A percentile compares a stretch with the other conserved stretches of the same genome.
These are phyloP conservation scores for Coracopsis vasa DNA, from an alignment of 2,113 vertebrate species.

Conservation along the genomic window DNA sequence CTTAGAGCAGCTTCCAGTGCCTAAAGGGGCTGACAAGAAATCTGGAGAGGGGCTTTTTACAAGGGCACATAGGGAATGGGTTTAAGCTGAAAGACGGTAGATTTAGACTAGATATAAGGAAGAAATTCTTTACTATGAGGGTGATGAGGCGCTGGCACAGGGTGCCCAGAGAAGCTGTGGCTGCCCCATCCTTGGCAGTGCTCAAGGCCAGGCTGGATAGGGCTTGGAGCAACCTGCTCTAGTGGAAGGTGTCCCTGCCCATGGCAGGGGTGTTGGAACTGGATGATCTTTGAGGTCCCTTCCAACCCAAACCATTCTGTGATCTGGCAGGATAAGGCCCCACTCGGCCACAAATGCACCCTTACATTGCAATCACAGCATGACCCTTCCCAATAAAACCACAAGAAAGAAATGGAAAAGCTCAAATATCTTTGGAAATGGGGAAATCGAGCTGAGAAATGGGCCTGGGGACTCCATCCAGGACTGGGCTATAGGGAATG, in stretches of 20 bases:
- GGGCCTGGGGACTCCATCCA: not conserved
- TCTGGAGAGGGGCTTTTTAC: not conserved
- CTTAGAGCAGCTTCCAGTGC: not conserved
- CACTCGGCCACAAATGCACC: fast-evolving
- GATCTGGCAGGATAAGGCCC: fast-evolving
- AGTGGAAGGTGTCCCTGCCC: not conserved
- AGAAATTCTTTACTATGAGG: not conserved
- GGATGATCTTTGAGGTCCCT: not conserved
- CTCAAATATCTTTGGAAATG: not conserved
- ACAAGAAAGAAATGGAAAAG: not conserved
- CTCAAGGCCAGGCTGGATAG: not conserved
- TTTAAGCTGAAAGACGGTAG: not conserved
- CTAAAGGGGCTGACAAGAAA: not conserved
- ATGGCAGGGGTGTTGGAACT: not conserved
- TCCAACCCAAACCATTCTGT: not conserved
- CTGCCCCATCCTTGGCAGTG: not conserved
- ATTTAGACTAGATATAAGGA: not conserved
- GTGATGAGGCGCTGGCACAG: fast-evolving
- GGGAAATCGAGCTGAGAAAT: not conserved
- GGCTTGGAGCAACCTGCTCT: not conserved
- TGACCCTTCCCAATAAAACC: not conserved
- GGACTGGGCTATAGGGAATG: not conserved
- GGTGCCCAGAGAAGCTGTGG: not conserved
- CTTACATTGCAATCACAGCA: not conserved
- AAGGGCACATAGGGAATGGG: not conserved